These are phyloP conservation scores for Acrobasis repandana DNA, from an alignment of 2,888 invertebrate genomes.

Conservation along the genomic window DNA sequence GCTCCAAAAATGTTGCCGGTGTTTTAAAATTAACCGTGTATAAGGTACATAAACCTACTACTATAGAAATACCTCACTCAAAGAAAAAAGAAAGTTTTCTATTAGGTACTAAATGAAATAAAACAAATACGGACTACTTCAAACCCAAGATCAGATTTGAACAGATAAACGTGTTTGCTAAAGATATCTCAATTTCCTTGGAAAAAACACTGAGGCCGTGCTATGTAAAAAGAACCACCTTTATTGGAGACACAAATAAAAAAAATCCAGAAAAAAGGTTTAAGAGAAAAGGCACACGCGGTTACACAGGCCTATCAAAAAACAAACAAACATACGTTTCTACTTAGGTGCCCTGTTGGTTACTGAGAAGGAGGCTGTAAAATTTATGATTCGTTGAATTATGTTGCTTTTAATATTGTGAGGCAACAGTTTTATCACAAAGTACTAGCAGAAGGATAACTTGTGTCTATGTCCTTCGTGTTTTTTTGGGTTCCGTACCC, in stretches of 20 bases:
- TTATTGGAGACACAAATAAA: constrained; percentile 75
- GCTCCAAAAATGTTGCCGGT: no score
- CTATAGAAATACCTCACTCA: no score
- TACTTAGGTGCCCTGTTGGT: constrained; percentile 72
- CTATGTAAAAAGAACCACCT: constrained; percentile 65
- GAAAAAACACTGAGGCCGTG: constrained; percentile 63
- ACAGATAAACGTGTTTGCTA: constrained; percentile 36
- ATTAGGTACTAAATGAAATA: neutral
- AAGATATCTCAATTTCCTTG: constrained; percentile 69
- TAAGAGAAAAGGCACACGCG: constrained; percentile 71
- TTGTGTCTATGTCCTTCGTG: neutral
- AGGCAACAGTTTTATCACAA: constrained; percentile 20
- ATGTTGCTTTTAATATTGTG: constrained; percentile 35
- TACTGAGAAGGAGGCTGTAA: constrained; percentile 72
- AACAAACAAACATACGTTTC: constrained; percentile 77
- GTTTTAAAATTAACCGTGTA: no score
- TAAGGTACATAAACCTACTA: no score
- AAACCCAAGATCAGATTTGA: constrained; percentile 3
- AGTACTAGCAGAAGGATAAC: neutral
- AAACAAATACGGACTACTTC: constrained; percentile 20
- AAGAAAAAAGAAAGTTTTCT: neutral
- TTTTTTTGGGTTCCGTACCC: neutral
- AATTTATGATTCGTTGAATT: constrained; percentile 79
- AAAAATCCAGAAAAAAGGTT: constrained; percentile 54
- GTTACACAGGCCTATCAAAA: constrained; percentile 80